These are phyloP conservation scores for Actinemys pallida DNA, from an alignment of 2,113 vertebrate species.

Conservation along the genomic window DNA sequence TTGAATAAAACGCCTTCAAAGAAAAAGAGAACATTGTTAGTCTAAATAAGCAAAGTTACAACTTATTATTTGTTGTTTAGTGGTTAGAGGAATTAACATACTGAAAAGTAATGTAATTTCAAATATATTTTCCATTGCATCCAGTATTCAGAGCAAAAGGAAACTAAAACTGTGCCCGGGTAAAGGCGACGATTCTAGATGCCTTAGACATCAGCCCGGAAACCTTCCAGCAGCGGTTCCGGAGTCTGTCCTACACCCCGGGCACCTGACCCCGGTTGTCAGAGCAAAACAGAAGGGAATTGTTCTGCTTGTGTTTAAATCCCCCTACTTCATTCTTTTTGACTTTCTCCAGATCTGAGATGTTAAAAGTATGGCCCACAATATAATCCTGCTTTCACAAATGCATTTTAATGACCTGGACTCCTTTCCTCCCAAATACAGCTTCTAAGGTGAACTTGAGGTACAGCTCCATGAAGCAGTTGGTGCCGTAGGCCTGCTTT, in stretches of 20 bases:
- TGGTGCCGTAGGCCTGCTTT: neutral
- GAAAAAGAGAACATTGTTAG: neutral
- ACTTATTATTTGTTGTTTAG: neutral
- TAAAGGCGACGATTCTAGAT: no score
- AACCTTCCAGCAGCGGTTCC: no score
- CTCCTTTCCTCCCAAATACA: neutral
- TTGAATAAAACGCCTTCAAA: neutral
- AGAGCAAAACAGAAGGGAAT: accelerated
- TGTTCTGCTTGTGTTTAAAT: neutral
- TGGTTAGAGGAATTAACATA: neutral
- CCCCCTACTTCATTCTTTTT: neutral
- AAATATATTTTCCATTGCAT: neutral
- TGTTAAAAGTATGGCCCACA: neutral
- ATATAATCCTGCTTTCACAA: neutral
- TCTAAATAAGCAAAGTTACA: neutral
- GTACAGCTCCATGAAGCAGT: neutral
- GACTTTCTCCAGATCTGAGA: neutral
- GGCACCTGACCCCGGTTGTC: no score
- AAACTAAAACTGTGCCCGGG: neutral
- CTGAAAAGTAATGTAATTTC: neutral
- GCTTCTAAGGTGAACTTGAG: neutral
- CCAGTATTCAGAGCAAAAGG: neutral
- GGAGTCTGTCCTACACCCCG: no score
- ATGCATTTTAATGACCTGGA: neutral
- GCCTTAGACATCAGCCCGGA: no score